Evolutionary conservation across 2,113 vertebrate genomes (phyloP), one percentile per base, ranked within the genome.

Genomic region (Columba janthina): DNA sequence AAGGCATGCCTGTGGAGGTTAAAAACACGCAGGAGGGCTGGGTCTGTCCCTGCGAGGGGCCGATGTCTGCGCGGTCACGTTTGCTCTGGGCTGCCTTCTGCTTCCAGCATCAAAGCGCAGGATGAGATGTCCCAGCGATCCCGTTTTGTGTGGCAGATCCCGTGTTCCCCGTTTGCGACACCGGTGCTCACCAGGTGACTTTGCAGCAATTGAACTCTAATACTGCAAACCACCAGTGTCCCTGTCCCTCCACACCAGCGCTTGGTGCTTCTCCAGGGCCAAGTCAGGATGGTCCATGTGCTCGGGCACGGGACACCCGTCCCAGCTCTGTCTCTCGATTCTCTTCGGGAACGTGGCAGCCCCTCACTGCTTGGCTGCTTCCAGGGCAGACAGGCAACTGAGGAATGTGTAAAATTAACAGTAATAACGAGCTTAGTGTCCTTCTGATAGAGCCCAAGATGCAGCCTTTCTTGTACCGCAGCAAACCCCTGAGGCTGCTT

Each of bases 161-260:
- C 19, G 1, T 1, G 17, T 50, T 61, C 46, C 36, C 32, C 2
- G 9, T 44, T 29, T 4, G 32, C 6, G 1, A 6, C 53, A 13
- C 28, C 4, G 6, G 36, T 13, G 44, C 51, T 50, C 60, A 12
- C 32, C 67, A 51, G 42, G 7, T 34, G 60, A 19, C 60, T 40
- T 38, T 26, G 26, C 67, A n/a, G 50, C 51, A 34, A 1, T 2
- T 28, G 42, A 31, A 9, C 66, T 65, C 29, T 11, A 15, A 12
- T 17, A 5, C 29, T n/a, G 60, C 51, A 73, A 28, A 36, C 31
- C 31, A 24, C 14, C 44, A 2, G 13, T 31, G 54, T 40, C 25
- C 46, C 34, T 44, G 44, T 44, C 44, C 44, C 17, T 44, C 8
- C 17, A 18, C 44, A 44, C 44, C 17, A 18, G 44, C 44, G 6